Evolutionary conservation across 2,888 invertebrate genomes (phyloP), one percentile per base, ranked within the genome.

Genomic region (Drosophila infuscata): DNA sequence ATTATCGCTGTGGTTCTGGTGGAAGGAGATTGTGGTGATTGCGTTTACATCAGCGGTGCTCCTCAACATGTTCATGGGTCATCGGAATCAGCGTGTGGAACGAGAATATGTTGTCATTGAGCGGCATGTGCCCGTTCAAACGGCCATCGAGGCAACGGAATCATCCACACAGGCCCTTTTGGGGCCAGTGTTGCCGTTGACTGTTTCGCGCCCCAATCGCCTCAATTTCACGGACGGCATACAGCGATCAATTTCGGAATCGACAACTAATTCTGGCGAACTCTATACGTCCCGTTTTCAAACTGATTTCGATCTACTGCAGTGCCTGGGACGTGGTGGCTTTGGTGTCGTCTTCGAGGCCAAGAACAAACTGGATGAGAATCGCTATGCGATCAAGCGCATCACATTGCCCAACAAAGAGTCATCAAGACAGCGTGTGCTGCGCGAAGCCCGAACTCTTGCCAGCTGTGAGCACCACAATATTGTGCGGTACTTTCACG

Each of bases 281-380:
- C 74, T 91, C 61, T 93, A 92, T 72, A 82, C 88, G 78, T 96
- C 93, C 78, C 95, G 98, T 53, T 99, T 97, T 92, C 94, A 96
- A 76, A 95, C 95, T 1, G 99, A 99, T 92, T 99, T 98, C 93
- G 96, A 96, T 54, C 95, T 96, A 33, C 94, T 98, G 36, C 94
- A 95, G 74, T 96, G 97, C 81, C 94, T 98, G 20, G 98, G 98
- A 0, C 95, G 95, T 83, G 99, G 99, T 29, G 99, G 99, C 0
- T 99, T 99, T 93, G 99, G 99, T 0, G 96, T 99, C 3, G 99
- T 99, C 0, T 99, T 99, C 92, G 97, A 99, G 92, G 98, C 97
- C 0, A 96, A 95, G 91, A 98, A 99, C 92, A 98, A 97, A 92
- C 96, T 99, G 66, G 99, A 99, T 91, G 98, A 98, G 88, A 97